Evolutionary conservation across 2,113 vertebrate species (phyloP).

Genomic region (Microcebus jonahi): DNA sequence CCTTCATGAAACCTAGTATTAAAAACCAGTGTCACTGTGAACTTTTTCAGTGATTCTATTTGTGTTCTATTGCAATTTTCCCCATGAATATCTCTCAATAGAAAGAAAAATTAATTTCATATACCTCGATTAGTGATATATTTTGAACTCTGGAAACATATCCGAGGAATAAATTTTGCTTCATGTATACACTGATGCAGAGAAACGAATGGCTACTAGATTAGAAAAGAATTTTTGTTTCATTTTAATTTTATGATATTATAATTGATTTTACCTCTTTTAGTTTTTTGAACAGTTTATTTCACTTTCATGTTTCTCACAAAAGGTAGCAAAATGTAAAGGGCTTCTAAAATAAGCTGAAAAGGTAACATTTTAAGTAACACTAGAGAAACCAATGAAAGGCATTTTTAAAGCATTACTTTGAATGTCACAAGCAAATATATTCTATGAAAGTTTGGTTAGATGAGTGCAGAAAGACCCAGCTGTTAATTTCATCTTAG

Average conservation of each 20-base stretch:
- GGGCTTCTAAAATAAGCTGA: background rate
- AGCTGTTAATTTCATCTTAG: background rate
- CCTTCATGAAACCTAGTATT: background rate
- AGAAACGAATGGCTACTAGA: background rate
- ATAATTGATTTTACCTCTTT: background rate
- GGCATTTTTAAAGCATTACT: background rate
- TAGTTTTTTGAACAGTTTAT: background rate
- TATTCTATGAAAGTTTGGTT: background rate
- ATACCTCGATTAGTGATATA: background rate
- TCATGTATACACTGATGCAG: background rate
- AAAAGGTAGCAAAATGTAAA: constrained; percentile 14
- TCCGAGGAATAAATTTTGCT: background rate
- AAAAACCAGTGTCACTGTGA: background rate
- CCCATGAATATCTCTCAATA: background rate
- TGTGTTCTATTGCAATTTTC: background rate
- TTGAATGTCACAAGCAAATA: constrained; percentile 9
- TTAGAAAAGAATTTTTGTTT: background rate
- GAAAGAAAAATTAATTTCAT: background rate
- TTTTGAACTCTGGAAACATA: background rate
- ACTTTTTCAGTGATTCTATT: background rate
- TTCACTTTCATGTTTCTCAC: background rate
- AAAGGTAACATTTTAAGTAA: background rate
- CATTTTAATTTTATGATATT: background rate
- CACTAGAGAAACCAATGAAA: background rate
- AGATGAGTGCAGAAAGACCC: background rate